Base-by-base conservation (phyloP, 2,888 invertebrate species). In the Campaea margaritaria region DNA sequence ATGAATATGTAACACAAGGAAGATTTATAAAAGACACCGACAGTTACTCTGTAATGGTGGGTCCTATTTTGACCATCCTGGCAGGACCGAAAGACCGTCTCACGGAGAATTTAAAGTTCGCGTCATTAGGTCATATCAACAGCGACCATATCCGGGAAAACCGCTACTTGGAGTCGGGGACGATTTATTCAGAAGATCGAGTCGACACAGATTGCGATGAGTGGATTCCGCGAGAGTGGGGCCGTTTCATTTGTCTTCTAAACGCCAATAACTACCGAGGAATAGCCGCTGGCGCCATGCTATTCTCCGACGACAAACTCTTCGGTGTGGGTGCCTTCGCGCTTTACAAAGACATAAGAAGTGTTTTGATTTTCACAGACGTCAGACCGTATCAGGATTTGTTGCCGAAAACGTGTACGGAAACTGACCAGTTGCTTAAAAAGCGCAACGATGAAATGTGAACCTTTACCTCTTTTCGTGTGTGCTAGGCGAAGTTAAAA, bases 141-240 rank as follows among this genome's bases (percentile, higher is more conserved):
- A 15, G 15, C 11, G 12, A 16, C 0, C 42, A 42, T 42, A 21
- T 42, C 3, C 2, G 14, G 11, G 1, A 16, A 16, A 11, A 15
- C 21, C 15, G 42, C 12, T 42, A 16, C 14, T 42, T 42, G 21
- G 42, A 42, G 12, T 11, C 10, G 12, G 42, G n/a, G 42, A 39
- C 16, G 10, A 0, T 16, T 12, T 2, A 42, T 1, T 7, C 15
- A 12, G 11, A 39, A 2, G 39, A 14, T 14, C 12, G 1, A n/a
- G 36, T 36, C 36, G 14, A n/a, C 39, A 39, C 52, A 12, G 45
- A 60, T 10, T 64, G 64, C 41, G 64, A 61, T 8, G 58, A 48
- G 38, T 64, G 64, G 64, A 28, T 64, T 4, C 61, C 64, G 0
- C 39, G 61, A 31, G 36, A 43, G 13, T 64, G 64, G 64, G 64